Evolutionary conservation across 35 echinoderm and acorn worm species (phyloP), one percentile per base, ranked within the genome.

Genomic region (Nesometra sesokonis): DNA sequence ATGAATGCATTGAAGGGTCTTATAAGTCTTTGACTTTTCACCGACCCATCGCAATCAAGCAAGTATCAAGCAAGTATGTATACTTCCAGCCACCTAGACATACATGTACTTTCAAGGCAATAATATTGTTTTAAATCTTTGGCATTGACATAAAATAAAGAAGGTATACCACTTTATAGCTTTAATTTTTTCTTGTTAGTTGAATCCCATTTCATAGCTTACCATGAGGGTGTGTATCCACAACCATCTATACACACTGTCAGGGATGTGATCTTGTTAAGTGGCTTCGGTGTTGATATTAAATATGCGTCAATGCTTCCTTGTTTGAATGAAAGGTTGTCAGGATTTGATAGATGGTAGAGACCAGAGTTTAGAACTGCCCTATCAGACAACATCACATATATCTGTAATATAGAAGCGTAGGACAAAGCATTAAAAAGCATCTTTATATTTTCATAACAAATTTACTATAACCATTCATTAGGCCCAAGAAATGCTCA

Each of bases 141-240:
- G n/a, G n/a, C n/a, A n/a, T 67, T 67, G 13, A 13, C 13, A 67
- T 13, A 67, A 67, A 13, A 13, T 67, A n/a, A 13, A 13, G 13
- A 13, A 67, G 13, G 13, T 13, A n/a, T 13, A n/a, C 52, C 13
- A 13, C n/a, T n/a, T 67, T 67, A 13, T 67, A 13, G 52, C 13
- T 13, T 13, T n/a, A 13, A 13, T 13, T 67, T n/a, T n/a, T 13
- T 13, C n/a, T n/a, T 13, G n/a, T 13, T 67, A 13, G 13, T n/a
- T n/a, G n/a, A n/a, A n/a, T n/a, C n/a, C n/a, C n/a, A n/a, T n/a
- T n/a, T 33, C 80, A 30, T 38, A 30, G 11, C 81, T 83, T 83
- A 83, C 81, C 81, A 83, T 36, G n/a, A 30, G 11, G 81, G 81
- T 36, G 33, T 83, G 81, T 37, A 83, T 83, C 81, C 81, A 83